Evolutionary conservation across 2,797 vertebrate genomes (phyloP).

Genomic region (Anomalospiza imberbis): DNA sequence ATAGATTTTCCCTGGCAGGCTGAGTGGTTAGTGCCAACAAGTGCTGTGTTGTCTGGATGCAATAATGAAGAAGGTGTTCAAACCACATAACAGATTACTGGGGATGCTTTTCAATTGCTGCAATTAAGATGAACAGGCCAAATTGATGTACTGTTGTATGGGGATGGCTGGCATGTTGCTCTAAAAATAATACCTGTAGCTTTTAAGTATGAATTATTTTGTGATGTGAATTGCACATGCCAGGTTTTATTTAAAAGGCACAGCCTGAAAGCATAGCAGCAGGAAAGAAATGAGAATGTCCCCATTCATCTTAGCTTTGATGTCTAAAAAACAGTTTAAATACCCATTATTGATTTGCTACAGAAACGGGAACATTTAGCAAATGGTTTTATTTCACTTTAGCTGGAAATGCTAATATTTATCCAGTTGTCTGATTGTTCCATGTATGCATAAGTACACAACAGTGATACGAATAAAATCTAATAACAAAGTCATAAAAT

Average conservation of each 20-base stretch:
- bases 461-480: not conserved
- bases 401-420: constrained; percentile 12
- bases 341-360: not conserved
- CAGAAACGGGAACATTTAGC: not conserved
- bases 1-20: not conserved
- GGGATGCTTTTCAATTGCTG: not conserved
- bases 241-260: not conserved
- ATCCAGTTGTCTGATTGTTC: not conserved
- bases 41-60: not conserved
- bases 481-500: not conserved
- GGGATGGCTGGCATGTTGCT: not conserved
- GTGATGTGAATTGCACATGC: not conserved
- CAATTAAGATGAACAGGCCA: not conserved
- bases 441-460: not conserved
- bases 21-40: not conserved
- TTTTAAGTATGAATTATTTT: constrained; percentile 11
- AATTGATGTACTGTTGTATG: not conserved
- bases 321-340: constrained; percentile 2
- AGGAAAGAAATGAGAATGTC: not conserved
- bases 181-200: not conserved
- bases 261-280: constrained; percentile 1
- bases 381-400: not conserved
- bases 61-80: not conserved
- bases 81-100: not conserved
- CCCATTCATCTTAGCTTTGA: not conserved